phyloP scores from a whole-genome alignment of 2,113 vertebrate genomes.

The Sphaerodactylus townsendi region DNA sequence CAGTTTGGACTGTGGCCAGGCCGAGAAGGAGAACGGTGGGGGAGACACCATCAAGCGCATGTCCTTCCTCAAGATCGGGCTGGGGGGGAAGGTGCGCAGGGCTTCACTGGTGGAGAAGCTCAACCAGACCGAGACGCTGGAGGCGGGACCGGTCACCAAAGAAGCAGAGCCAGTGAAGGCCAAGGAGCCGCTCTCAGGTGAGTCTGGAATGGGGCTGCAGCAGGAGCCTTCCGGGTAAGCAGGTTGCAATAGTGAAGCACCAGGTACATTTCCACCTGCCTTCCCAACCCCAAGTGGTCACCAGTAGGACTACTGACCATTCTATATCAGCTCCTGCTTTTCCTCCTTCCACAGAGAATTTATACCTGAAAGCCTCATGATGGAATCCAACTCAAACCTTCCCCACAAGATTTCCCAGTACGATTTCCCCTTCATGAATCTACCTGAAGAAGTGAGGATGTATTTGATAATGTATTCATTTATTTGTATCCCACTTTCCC shows the following conservation, averaged over 20 bases:
- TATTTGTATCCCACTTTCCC: too few relatives aligned
- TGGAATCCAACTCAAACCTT: too few relatives aligned
- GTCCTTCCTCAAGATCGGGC: conserved; percentile 83
- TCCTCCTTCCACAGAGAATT: too few relatives aligned
- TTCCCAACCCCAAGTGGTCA: too few relatives aligned
- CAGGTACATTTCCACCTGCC: background rate
- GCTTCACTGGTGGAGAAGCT: conserved; percentile 74
- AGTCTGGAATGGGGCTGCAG: background rate
- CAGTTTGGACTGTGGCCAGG: conserved; percentile 55
- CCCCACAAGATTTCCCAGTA: too few relatives aligned
- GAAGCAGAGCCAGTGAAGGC: conserved; percentile 66
- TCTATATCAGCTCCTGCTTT: too few relatives aligned
- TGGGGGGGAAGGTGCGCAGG: conserved; percentile 74
- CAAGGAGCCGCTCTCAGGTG: conserved; percentile 86
- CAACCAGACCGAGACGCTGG: conserved; percentile 50
- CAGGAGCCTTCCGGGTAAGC: rapidly evolving
- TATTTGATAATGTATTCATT: too few relatives aligned
- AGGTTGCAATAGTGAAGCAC: rapidly evolving
- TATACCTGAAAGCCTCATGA: too few relatives aligned
- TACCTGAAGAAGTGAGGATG: too few relatives aligned
- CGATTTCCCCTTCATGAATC: too few relatives aligned
- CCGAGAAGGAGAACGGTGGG: conserved; percentile 64
- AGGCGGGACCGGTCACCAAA: conserved; percentile 63
- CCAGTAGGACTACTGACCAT: too few relatives aligned
- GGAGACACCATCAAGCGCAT: conserved; percentile 65